Conservation (phyloP, 2,888 invertebrate genomes). For the Erebia epiphron region DNA sequence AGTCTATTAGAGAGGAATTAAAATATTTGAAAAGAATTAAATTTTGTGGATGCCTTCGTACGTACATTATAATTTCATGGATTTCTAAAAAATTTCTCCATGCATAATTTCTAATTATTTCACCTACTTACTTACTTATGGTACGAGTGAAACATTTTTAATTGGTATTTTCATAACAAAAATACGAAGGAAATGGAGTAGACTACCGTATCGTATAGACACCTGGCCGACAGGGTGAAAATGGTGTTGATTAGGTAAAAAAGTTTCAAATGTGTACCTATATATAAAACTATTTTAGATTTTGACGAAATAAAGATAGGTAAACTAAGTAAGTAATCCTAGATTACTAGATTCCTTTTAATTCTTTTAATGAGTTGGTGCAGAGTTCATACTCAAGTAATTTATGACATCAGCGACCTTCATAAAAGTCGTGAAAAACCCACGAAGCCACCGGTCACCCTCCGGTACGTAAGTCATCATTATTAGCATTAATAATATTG, state of each 20-base stretch:
- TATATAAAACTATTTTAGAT: not conserved
- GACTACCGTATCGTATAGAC: too few relatives aligned
- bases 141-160: too few relatives aligned
- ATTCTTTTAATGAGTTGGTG: conserved; percentile 24
- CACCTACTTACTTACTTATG: too few relatives aligned
- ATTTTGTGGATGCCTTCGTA: not conserved
- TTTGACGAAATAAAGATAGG: not conserved
- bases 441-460: conserved; percentile 40
- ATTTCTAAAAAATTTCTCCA: too few relatives aligned
- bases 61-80: too few relatives aligned
- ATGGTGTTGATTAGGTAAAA: too few relatives aligned
- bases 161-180: too few relatives aligned
- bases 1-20: not conserved
- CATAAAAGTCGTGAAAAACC: conserved; percentile 45
- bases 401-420: conserved; percentile 51
- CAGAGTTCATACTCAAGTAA: conserved; percentile 31
- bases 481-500: conserved; percentile 42
- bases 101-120: too few relatives aligned
- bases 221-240: too few relatives aligned
- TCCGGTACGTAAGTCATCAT: conserved; percentile 46
- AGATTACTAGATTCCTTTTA: not conserved
- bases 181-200: too few relatives aligned
- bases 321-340: not conserved
- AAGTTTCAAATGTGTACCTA: too few relatives aligned
- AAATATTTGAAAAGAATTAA: not conserved